Base-by-base conservation (phyloP, 2,113 vertebrate genomes). In the Tinamus guttatus region DNA sequence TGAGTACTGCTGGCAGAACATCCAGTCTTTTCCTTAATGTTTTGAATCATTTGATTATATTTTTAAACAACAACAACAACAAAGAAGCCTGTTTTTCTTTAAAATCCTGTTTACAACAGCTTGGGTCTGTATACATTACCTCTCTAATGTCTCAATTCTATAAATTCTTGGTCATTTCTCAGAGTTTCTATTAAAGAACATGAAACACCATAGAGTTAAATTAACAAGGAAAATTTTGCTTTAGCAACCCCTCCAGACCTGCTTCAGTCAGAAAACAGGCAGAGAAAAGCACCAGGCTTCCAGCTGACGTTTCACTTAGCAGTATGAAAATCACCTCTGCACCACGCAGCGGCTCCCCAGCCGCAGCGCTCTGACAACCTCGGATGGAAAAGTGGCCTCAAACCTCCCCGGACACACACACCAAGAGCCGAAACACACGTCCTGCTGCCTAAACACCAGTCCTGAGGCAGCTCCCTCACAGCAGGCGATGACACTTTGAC, bases 41-140 rank as follows among this genome's bases (percentile, higher is more conserved):
- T 67, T 95, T 85, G 74, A 91, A 80, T 27, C 2, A 87, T 91
- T 80, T 67, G 17, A 93, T 87, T 82, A 51, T 7, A 76, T 69
- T 81, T 34, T 34, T 38, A 49, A 8, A 21, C 16, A 43, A 15
- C 82, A 41, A 21, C 11, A 43, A 15, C 86, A 41, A 8, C 41
- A 40, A 38, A 6, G 14, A 60, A n/a, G 4, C 24, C 38, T n/a
- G 16, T 21, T 36, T 6, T 85, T 17, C 62, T 60, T 52, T 64
- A 4, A 15, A 49, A 41, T 32, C 38, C 5, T 19, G 34, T 45
- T 65, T n/a, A 19, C n/a, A 64, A 47, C 38, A 71, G 11, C 83
- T 81, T 45, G 7, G 43, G 36, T 59, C 41, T 32, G 8, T 75
- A 81, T 40, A 34, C 34, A 60, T 14, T 30, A 78, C 32, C 16